A percentile compares a stretch with the other conserved stretches of the same genome.
Conservation (phyloP, 2,888 invertebrate species). For the Melanostoma mellinum region DNA sequence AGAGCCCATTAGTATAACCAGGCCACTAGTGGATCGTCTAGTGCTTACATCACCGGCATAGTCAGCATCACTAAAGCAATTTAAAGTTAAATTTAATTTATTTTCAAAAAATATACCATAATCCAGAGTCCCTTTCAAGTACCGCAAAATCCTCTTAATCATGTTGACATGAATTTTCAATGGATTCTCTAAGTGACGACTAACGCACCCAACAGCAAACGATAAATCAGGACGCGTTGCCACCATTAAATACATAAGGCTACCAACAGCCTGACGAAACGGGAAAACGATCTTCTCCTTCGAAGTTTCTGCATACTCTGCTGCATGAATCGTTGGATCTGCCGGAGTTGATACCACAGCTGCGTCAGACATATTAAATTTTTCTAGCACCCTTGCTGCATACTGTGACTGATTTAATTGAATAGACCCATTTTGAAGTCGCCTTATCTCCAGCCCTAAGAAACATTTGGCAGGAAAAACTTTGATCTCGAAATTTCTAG, state of each 20-base stretch:
- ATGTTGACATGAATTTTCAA: no score
- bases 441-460: neutral
- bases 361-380: no score
- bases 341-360: constrained; percentile 1
- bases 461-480: constrained; percentile 77
- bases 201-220: neutral
- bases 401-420: neutral
- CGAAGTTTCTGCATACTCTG: no score
- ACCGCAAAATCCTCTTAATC: no score
- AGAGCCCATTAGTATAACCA: constrained; percentile 12
- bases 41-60: constrained; percentile 18
- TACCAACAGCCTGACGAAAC: neutral
- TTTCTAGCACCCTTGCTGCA: no score
- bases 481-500: constrained; percentile 78
- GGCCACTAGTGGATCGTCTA: constrained; percentile 21
- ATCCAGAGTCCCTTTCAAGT: no score
- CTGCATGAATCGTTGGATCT: neutral
- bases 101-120: no score
- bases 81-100: constrained; percentile 17
- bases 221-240: neutral
- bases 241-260: no score
- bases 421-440: neutral
- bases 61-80: constrained; percentile 27
- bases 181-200: neutral
- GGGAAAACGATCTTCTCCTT: neutral